Percentiles rank a stretch among this genome's conserved stretches.
phyloP scores from a whole-genome alignment of 2,797 vertebrate genomes.

The Anguilla pacifica region DNA sequence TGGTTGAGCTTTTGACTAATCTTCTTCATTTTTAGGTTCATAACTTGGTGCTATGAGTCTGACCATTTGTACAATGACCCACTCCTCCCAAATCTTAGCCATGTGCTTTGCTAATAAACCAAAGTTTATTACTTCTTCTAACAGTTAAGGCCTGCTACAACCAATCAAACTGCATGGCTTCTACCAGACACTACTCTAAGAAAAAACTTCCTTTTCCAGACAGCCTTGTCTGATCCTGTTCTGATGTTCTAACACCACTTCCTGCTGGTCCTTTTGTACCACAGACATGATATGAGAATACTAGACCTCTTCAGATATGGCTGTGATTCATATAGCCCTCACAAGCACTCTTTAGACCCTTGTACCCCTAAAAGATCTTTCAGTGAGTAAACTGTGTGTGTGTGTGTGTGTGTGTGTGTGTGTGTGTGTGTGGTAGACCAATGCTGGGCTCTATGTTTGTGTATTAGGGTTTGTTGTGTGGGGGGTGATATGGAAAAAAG shows the following conservation, averaged over 20 bases:
- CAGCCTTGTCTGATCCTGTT: neutral
- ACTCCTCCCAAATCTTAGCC: too few species aligned
- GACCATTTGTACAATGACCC: too few species aligned
- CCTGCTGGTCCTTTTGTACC: neutral
- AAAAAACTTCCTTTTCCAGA: neutral
- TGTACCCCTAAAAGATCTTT: too few species aligned
- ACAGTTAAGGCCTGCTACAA: neutral
- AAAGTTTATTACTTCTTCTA: neutral
- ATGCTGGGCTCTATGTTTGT: neutral
- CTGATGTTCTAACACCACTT: neutral
- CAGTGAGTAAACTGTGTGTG: neutral
- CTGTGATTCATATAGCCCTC: neutral
- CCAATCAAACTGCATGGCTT: neutral
- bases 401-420: neutral
- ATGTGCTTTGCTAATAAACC: too few species aligned
- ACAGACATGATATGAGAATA: neutral
- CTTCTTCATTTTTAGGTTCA: too few species aligned
- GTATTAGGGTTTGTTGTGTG: neutral
- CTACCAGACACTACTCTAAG: too few species aligned
- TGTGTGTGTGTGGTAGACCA: neutral
- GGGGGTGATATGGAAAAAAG: neutral
- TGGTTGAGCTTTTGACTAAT: neutral
- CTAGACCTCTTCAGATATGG: neutral
- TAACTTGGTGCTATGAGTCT: too few species aligned
- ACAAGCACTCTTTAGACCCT: neutral